Percentiles rank a stretch among this genome's conserved stretches.
Evolutionary conservation across 1,140 invertebrate species (phyloP).

Genomic region (Melipona quadrifasciata): DNA sequence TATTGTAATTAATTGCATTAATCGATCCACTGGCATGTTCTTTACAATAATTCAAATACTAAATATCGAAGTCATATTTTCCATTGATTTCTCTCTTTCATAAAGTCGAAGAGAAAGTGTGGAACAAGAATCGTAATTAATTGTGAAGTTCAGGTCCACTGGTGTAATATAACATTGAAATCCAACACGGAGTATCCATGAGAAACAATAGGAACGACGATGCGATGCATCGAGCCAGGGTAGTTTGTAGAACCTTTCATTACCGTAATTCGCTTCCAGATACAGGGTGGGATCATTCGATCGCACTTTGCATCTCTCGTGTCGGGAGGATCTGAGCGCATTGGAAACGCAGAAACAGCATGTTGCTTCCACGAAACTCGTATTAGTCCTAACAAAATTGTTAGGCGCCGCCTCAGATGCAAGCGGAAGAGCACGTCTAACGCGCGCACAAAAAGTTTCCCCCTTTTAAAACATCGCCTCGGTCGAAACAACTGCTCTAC

Average conservation of each 20-base stretch:
- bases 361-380: conserved; percentile 69
- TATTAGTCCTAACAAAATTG: conserved; percentile 71
- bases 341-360: conserved; percentile 75
- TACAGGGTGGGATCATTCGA: conserved; percentile 72
- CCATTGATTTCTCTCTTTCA: too few relatives aligned
- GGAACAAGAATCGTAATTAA: too few relatives aligned
- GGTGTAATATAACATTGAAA: neutral
- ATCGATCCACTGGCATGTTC: too few relatives aligned
- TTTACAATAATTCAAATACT: too few relatives aligned
- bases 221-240: conserved; percentile 57
- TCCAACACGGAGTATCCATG: conserved; percentile 16
- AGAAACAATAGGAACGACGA: conserved; percentile 33
- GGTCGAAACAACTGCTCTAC: neutral
- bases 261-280: conserved; percentile 77
- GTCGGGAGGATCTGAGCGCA: conserved; percentile 41
- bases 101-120: too few relatives aligned
- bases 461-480: neutral
- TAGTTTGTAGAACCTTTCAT: conserved; percentile 81
- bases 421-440: neutral
- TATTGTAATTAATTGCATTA: too few relatives aligned
- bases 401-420: conserved; percentile 70
- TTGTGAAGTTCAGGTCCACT: too few relatives aligned
- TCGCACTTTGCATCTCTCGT: neutral
- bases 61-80: too few relatives aligned
- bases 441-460: neutral